These are phyloP conservation scores for Centropus bengalensis DNA, from an alignment of 2,113 vertebrate species.

Conservation along the genomic window DNA sequence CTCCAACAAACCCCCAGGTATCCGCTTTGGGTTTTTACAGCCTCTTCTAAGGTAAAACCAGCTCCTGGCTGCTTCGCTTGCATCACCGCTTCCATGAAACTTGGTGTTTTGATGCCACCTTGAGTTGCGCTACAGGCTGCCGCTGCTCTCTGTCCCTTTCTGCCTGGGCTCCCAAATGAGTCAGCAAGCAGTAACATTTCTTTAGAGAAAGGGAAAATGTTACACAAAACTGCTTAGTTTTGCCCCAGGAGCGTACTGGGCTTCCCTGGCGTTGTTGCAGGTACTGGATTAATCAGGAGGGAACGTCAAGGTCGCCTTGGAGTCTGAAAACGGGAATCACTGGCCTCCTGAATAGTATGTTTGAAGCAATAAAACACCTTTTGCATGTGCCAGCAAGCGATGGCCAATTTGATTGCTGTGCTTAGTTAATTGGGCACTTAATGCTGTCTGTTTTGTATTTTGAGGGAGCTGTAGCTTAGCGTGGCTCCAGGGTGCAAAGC, in stretches of 20 bases:
- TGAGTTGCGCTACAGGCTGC: background rate
- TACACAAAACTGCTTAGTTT: background rate
- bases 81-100: background rate
- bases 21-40: background rate
- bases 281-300: background rate
- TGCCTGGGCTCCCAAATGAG: background rate
- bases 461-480: constrained; percentile 42
- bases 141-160: background rate
- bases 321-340: background rate
- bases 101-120: background rate
- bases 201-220: background rate
- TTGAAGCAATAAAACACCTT: background rate
- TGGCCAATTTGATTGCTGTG: background rate
- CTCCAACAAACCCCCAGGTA: background rate
- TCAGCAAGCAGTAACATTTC: background rate
- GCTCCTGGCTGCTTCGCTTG: background rate
- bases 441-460: background rate
- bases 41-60: background rate
- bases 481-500: constrained; percentile 52
- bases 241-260: background rate
- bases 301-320: background rate
- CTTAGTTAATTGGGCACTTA: background rate
- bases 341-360: background rate
- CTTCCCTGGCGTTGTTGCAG: background rate
- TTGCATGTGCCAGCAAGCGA: background rate